Evolutionary conservation across 2,888 invertebrate species (phyloP).

Genomic region (Campoplex nolae): DNA sequence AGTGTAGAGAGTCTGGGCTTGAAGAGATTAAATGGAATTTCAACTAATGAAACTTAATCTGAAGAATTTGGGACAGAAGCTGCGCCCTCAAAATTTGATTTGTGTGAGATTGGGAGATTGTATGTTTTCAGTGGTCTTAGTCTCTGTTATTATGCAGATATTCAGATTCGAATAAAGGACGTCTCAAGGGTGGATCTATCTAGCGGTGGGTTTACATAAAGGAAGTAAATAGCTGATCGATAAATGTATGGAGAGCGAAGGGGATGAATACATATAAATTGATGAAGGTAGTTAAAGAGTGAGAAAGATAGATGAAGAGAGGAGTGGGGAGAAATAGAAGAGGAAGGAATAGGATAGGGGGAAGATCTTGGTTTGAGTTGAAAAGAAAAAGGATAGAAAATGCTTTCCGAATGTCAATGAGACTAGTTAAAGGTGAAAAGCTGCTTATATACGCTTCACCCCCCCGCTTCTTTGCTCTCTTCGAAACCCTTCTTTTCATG

Average conservation of each 20-base stretch:
- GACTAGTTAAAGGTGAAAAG: slow-evolving; percentile 65
- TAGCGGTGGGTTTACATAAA: slow-evolving; percentile 19
- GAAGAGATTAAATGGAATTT: not conserved
- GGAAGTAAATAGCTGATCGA: slow-evolving; percentile 44
- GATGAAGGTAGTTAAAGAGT: slow-evolving; percentile 29
- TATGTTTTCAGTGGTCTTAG: not conserved
- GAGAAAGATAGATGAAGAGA: slow-evolving; percentile 13
- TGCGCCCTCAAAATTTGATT: not conserved
- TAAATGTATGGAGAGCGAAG: slow-evolving; percentile 44
- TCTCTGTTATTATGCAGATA: slow-evolving; percentile 11
- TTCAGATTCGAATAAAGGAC: slow-evolving; percentile 25
- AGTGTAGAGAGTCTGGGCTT: not conserved
- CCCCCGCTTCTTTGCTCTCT: not conserved
- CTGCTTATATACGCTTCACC: slow-evolving; percentile 3
- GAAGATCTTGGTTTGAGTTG: slow-evolving; percentile 9
- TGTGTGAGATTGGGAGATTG: not conserved
- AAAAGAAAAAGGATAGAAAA: slow-evolving; percentile 47
- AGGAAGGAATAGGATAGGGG: not conserved
- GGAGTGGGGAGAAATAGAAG: not conserved
- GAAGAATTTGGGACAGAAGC: not conserved
- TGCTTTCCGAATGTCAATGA: slow-evolving; percentile 70
- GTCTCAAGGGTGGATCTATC: slow-evolving; percentile 18
- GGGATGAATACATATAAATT: slow-evolving; percentile 37
- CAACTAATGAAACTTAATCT: not conserved
- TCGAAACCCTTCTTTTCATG: not conserved